Base-by-base conservation (phyloP, 1,140 invertebrate species). In the Metaphire vulgaris region DNA sequence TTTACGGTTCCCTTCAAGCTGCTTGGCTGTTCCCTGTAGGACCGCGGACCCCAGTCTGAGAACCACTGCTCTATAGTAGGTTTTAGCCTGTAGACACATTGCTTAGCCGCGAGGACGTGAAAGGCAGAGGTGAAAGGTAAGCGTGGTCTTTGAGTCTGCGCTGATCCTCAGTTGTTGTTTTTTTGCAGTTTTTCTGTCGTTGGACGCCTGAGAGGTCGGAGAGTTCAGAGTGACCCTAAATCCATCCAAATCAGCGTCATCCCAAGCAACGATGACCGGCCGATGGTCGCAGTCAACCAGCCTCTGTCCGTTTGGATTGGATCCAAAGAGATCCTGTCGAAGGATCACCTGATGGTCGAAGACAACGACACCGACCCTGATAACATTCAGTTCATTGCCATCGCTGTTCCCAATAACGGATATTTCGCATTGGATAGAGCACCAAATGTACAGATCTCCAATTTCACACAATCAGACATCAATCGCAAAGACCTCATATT, bases 241-340 rank as follows among this genome's bases (percentile, higher is more conserved):
- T 87, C 88, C 76, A 87, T 97, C 16, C 89, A 88, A 71, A 88
- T 96, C 14, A 73, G 66, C 0, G 80, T 86, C 0, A 85, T 89
- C 26, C 90, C 92, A 0, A 90, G 96, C 0, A 97, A 98, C 84
- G 95, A 98, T 82, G 92, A 97, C 84, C 83, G 90, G 26, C 95
- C 96, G 0, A 89, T 90, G 71, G 87, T 86, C n/a, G 77, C 83
- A 12, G 73, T 80, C 26, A 86, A 86, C 75, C 78, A 65, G 28
- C 80, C 75, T 0, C 76, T 86, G 64, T 21, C 6, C 21, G 76
- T 85, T 2, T 86, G 85, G 85, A 79, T 80, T 21, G 81, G 81
- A 6, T 84, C 85, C 0, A 77, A 82, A 15, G 81, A 81, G 12
- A 70, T 82, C 28, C 77, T 86, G 1, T 83, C 83, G 30, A 26